A percentile compares a stretch with the other conserved stretches of the same genome.
Evolutionary conservation across 2,113 vertebrate species (phyloP).

Genomic region (Anser cygnoides): DNA sequence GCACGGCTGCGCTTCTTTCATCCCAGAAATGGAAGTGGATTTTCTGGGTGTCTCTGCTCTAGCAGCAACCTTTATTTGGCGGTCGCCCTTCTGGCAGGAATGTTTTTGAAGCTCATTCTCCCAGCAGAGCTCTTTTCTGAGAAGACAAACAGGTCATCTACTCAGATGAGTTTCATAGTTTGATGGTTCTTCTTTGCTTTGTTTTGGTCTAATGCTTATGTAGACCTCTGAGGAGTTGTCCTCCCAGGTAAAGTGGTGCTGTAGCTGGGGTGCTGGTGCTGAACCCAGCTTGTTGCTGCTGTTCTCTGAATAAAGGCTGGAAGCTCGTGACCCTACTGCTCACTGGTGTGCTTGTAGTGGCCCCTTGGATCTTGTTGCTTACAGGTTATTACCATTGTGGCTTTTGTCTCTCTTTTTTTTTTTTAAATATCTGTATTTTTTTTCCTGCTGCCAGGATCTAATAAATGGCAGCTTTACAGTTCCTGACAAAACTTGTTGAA

Average conservation of each 20-base stretch:
- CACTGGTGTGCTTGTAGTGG: rapidly evolving
- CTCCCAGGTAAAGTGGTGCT: not conserved
- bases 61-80: too few species aligned
- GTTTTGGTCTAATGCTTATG: not conserved
- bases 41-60: not conserved
- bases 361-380: not conserved
- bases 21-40: not conserved
- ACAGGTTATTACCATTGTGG: not conserved
- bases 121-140: not conserved
- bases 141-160: not conserved
- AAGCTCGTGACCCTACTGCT: not conserved
- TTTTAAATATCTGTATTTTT: not conserved
- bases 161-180: rapidly evolving
- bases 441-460: not conserved
- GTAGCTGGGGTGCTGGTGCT: not conserved
- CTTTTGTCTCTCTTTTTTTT: not conserved
- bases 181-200: not conserved
- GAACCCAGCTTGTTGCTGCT: not conserved
- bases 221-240: not conserved
- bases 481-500: not conserved
- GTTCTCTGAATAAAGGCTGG: not conserved
- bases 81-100: not conserved
- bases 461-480: not conserved
- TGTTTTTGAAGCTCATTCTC: not conserved
- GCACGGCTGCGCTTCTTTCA: rapidly evolving